phyloP scores from a whole-genome alignment of 1,140 invertebrate species.

The Nylanderia fulva region DNA sequence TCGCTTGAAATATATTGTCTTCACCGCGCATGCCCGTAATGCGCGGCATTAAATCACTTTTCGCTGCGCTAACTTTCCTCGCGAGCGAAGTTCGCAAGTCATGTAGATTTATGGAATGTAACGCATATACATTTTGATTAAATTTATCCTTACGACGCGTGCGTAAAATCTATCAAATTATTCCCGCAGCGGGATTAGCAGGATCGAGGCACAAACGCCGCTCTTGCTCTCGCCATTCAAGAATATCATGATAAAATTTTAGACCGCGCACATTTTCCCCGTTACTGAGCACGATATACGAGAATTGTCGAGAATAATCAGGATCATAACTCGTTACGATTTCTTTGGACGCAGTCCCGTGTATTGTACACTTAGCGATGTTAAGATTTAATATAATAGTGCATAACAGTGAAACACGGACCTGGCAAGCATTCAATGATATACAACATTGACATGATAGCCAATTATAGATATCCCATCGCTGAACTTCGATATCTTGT shows the following conservation, averaged over 20 bases:
- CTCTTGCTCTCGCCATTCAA: not conserved
- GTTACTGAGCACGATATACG: not conserved
- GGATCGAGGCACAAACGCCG: too few species aligned
- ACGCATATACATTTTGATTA: constrained; percentile 5
- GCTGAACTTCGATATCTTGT: constrained; percentile 59
- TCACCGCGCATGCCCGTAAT: constrained; percentile 9
- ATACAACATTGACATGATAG: constrained; percentile 65
- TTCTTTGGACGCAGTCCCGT: not conserved
- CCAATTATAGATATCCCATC: constrained; percentile 73
- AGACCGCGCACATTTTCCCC: too few species aligned
- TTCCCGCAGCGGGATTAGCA: not conserved
- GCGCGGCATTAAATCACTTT: constrained; percentile 26
- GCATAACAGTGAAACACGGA: constrained; percentile 41
- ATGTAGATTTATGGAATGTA: not conserved
- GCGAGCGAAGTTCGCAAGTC: not conserved
- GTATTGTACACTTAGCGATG: constrained; percentile 1
- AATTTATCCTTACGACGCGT: not conserved
- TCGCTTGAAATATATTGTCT: constrained; percentile 10
- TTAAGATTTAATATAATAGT: constrained; percentile 59
- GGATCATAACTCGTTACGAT: not conserved
- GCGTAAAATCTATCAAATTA: not conserved
- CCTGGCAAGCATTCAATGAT: constrained; percentile 46
- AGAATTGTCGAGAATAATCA: not conserved
- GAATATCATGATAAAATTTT: not conserved
- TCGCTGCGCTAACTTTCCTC: not conserved